A percentile compares a stretch with the other conserved stretches of the same genome.
phyloP scores from a whole-genome alignment of 2,888 invertebrate genomes.

The Lymantria dispar region DNA sequence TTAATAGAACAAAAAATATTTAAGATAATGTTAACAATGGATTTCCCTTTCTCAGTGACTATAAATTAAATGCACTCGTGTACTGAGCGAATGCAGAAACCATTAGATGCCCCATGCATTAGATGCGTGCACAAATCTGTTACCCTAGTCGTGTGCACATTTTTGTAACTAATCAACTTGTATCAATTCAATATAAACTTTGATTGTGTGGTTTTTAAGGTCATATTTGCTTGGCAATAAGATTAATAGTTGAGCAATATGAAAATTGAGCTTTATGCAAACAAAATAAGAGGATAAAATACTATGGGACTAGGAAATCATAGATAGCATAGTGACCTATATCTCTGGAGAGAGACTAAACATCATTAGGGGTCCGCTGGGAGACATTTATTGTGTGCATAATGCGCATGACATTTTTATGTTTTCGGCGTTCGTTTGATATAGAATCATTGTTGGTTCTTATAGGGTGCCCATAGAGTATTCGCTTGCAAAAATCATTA shows the following conservation, averaged over 20 bases:
- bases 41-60: slow-evolving; percentile 62
- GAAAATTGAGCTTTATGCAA: slow-evolving; percentile 45
- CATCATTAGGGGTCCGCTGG: slow-evolving; percentile 69
- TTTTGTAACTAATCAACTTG: slow-evolving; percentile 6
- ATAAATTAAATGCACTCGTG: slow-evolving; percentile 71
- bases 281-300: slow-evolving; percentile 40
- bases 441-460: slow-evolving; percentile 50
- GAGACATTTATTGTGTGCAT: slow-evolving; percentile 80
- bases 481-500: slow-evolving; percentile 27
- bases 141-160: slow-evolving; percentile 14
- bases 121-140: slow-evolving; percentile 55
- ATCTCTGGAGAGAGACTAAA: slow-evolving; percentile 74
- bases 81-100: slow-evolving; percentile 64
- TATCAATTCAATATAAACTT: slow-evolving; percentile 11
- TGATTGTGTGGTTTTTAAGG: slow-evolving; percentile 6
- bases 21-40: slow-evolving; percentile 75
- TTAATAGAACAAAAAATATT: slow-evolving; percentile 71
- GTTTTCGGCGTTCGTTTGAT: slow-evolving; percentile 70
- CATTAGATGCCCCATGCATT: slow-evolving; percentile 69
- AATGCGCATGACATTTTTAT: slow-evolving; percentile 81
- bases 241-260: slow-evolving; percentile 12
- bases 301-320: slow-evolving; percentile 31
- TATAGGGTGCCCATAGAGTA: slow-evolving; percentile 21
- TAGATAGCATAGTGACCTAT: slow-evolving; percentile 74
- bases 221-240: slow-evolving; percentile 14